phyloP scores from a whole-genome alignment of 2,113 vertebrate genomes.

The Spizaetus ornatus region DNA sequence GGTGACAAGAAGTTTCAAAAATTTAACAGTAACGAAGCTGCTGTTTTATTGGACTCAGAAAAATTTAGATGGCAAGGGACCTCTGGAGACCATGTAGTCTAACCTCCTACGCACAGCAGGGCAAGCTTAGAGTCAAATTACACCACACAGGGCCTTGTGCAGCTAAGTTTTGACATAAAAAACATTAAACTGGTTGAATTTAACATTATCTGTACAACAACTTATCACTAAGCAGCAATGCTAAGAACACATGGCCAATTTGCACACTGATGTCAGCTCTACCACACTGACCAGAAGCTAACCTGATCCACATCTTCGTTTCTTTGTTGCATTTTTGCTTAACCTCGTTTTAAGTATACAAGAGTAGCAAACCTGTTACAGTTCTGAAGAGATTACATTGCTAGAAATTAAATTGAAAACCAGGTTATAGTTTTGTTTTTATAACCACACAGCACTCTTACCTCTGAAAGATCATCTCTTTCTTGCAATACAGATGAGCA shows the following conservation, averaged over 20 bases:
- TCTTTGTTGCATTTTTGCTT: background rate
- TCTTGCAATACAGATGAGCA: conserved; percentile 94
- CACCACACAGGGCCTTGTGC: background rate
- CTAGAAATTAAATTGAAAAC: background rate
- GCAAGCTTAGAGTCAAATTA: background rate
- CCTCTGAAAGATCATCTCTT: conserved; percentile 90
- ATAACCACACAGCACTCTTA: conserved; percentile 60
- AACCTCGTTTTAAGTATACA: fast-evolving
- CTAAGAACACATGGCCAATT: background rate
- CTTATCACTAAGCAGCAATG: background rate
- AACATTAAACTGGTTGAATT: background rate
- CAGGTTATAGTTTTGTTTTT: background rate
- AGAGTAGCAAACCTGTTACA: background rate
- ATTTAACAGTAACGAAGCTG: background rate
- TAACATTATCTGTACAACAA: background rate
- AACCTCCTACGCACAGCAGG: background rate
- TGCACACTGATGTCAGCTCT: background rate
- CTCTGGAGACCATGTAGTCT: background rate
- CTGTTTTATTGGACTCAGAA: background rate
- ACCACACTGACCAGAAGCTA: background rate
- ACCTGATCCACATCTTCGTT: fast-evolving
- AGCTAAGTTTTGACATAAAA: background rate
- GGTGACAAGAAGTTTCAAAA: background rate
- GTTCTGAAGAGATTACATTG: background rate
- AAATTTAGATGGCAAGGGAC: background rate